phyloP scores from a whole-genome alignment of 2,797 vertebrate species.

The Chanos chanos region DNA sequence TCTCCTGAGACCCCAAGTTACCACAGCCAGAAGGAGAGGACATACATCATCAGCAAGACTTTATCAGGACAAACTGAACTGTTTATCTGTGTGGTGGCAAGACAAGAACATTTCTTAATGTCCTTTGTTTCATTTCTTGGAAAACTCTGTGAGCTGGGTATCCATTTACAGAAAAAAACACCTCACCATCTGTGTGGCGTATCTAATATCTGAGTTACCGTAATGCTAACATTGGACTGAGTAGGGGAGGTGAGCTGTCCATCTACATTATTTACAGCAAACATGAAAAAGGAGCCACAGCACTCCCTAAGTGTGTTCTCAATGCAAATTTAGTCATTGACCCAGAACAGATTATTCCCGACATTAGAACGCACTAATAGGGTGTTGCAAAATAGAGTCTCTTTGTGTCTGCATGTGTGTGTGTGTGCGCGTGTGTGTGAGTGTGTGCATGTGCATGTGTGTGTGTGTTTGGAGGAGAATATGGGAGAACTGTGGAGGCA shows the following conservation, averaged over 20 bases:
- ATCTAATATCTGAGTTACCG: too few species aligned
- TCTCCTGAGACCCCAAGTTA: neutral
- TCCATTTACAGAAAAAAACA: too few species aligned
- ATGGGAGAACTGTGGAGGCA: neutral
- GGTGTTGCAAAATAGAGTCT: too few species aligned
- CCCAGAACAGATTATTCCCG: neutral
- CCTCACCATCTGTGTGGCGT: too few species aligned
- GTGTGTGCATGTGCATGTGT: neutral
- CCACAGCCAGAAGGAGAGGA: neutral
- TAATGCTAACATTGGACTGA: too few species aligned
- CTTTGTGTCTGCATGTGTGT: neutral
- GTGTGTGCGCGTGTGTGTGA: neutral
- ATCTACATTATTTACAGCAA: neutral
- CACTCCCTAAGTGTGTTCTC: neutral
- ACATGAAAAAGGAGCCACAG: neutral
- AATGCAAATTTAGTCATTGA: constrained; percentile 3
- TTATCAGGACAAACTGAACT: neutral
- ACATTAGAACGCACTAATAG: neutral
- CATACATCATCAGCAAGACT: neutral
- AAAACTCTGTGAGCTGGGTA: too few species aligned
- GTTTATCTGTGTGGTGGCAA: neutral
- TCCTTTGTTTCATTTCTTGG: neutral
- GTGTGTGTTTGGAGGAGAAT: neutral
- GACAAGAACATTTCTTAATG: neutral
- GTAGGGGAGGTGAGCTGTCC: too few species aligned